These are phyloP conservation scores for Leucania comma DNA, from an alignment of 2,888 invertebrate species.

Conservation along the genomic window DNA sequence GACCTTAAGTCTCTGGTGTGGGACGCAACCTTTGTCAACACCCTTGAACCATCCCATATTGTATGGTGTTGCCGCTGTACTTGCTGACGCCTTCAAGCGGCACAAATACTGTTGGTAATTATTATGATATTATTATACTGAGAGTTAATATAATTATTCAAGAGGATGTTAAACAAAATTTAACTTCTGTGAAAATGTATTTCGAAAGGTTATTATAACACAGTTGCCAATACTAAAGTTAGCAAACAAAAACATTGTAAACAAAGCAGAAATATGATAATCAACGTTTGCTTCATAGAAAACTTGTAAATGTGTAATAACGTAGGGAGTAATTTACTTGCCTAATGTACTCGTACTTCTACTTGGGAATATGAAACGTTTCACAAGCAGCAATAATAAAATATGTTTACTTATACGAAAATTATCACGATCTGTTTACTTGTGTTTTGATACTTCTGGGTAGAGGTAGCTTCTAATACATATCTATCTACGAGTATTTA, in stretches of 20 bases:
- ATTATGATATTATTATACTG: no score
- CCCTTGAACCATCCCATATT: no score
- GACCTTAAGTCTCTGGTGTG: no score
- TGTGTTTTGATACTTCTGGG: constrained; percentile 3
- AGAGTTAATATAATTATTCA: neutral
- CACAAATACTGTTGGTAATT: no score
- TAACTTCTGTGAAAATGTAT: neutral
- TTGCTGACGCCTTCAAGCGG: no score
- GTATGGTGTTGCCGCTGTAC: no score
- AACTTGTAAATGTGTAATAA: constrained; percentile 12
- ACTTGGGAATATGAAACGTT: constrained; percentile 25
- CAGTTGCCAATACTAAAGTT: neutral
- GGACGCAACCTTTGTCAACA: no score
- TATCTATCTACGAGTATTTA: neutral
- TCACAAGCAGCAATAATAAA: constrained; percentile 12
- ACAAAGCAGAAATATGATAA: constrained; percentile 15
- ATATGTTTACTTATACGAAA: neutral
- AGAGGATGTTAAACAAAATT: neutral
- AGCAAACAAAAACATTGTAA: constrained; percentile 7
- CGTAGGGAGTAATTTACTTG: constrained; percentile 17
- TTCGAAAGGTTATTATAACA: constrained; percentile 1
- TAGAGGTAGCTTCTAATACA: neutral
- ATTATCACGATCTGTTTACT: constrained; percentile 16
- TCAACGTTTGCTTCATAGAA: constrained; percentile 5
- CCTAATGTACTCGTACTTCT: neutral